A percentile compares a stretch with the other conserved stretches of the same genome.
phyloP scores from a whole-genome alignment of 2,113 vertebrate species.

The Dasyornis broadbenti region DNA sequence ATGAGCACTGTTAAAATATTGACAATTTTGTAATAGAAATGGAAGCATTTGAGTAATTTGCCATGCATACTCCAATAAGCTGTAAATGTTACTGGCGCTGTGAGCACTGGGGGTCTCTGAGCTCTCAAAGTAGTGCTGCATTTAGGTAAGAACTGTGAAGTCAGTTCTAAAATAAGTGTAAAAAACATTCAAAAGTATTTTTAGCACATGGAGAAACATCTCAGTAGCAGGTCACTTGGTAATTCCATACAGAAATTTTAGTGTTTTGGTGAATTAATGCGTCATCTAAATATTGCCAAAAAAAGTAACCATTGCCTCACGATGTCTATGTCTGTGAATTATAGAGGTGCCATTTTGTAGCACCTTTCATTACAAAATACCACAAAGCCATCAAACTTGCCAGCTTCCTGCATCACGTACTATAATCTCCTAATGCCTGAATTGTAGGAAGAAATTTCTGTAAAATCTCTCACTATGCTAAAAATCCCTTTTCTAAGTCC shows the following conservation, averaged over 20 bases:
- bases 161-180: neutral
- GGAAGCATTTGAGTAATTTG: neutral
- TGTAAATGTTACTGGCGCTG: neutral
- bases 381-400: neutral
- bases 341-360: neutral
- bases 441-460: neutral
- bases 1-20: neutral
- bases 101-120: neutral
- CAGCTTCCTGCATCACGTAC: fast-evolving
- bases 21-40: neutral
- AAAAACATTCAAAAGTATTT: neutral
- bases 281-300: neutral
- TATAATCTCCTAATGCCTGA: neutral
- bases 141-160: neutral
- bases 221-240: neutral
- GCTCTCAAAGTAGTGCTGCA: fast-evolving
- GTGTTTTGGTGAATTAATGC: neutral
- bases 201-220: neutral
- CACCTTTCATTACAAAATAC: neutral
- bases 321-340: neutral
- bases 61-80: neutral
- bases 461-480: neutral
- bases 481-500: neutral
- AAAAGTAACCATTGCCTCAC: neutral
- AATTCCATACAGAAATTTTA: neutral